Evolutionary conservation across 2,888 invertebrate species (phyloP), one percentile per base, ranked within the genome.

Genomic region (Orthonevra nobilis): DNA sequence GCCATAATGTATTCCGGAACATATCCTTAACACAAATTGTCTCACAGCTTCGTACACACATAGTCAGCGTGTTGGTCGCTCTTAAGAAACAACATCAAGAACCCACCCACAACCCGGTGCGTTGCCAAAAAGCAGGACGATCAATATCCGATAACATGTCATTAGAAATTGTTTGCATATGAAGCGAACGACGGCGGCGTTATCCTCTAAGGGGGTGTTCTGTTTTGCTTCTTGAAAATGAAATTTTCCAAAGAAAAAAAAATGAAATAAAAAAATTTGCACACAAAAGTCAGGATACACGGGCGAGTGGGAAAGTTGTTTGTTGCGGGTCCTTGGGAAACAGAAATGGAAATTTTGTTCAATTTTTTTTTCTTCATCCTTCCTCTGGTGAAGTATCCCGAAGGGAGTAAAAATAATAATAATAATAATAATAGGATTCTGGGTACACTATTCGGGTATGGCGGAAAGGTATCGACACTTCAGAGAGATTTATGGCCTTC

Each of bases 11-110:
- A 88, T 88, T 87, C 88, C 86, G 83, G 84, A 87, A 85, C 88
- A 88, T 86, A 88, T 87, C 87, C 88, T 84, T 86, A 84, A 86
- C 88, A 88, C 88, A 88, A 88, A 88, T 88, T 88, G 88, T 85
- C 86, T 82, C 82, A 82, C 83, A 83, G 83, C 82, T 79, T 79
- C 83, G 46, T 54, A 66, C 66, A 28, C 61, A 69, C 52, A 58
- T 44, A 70, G n/a, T 5, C 34, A 9, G 46, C 63, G 23, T 36
- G 7, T 32, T 61, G 54, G 26, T 38, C 54, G 46, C 52, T 46
- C 15, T 23, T 17, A 52, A 69, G 69, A 42, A 61, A 26, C 50
- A 42, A 34, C 63, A 23, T 36, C n/a, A 56, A 17, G 42, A 28
- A 34, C 50, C 40, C 52, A 34, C 42, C 50, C 42, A 60, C 20